Evolutionary conservation across 1,140 invertebrate species (phyloP), one percentile per base, ranked within the genome.

Genomic region (Brachionus koreanus): DNA sequence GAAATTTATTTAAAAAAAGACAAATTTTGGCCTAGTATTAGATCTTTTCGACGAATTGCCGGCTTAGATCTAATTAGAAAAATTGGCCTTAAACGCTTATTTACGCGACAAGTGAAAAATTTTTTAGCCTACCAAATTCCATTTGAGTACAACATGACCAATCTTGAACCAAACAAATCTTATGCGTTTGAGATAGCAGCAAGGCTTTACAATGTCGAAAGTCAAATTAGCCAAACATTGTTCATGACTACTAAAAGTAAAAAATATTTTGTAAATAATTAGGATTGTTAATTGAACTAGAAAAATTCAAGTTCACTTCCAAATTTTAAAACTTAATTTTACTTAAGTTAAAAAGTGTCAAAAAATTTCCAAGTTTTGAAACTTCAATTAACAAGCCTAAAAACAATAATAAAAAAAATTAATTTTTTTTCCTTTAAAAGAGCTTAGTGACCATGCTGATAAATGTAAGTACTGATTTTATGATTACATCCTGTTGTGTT

Each of bases 1-100:
- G 69, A 74, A 74, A 46, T 74, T 23, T 74, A 74, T 74, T 25
- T 74, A 46, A 74, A 74, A 74, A 74, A 72, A 39, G 33, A 37
- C 3, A 16, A 49, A 74, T 19, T 35, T 35, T 43, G 69, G 19
- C 25, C 19, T 0, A 5, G 6, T 5, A 7, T 74, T 12, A 43
- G 23, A 49, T 9, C 69, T 23, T 74, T 74, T 49, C 16, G 42
- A 12, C 39, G 16, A 5, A 23, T 74, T 46, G 23, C 16, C 19
- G 69, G 7, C 3, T 12, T 74, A 4, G 69, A 74, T 12, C 25
- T 74, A 12, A 13, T 49, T 25, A 10, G 23, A 43, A 74, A 74
- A 46, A 49, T 74, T 33, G 69, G 69, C 16, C 33, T 74, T 13
- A 74, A 74, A 39, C 37, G 42, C 10, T 46, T 74, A 33, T 23